Evolutionary conservation across 1,140 invertebrate species (phyloP).

Genomic region (Glossosoma conforme): DNA sequence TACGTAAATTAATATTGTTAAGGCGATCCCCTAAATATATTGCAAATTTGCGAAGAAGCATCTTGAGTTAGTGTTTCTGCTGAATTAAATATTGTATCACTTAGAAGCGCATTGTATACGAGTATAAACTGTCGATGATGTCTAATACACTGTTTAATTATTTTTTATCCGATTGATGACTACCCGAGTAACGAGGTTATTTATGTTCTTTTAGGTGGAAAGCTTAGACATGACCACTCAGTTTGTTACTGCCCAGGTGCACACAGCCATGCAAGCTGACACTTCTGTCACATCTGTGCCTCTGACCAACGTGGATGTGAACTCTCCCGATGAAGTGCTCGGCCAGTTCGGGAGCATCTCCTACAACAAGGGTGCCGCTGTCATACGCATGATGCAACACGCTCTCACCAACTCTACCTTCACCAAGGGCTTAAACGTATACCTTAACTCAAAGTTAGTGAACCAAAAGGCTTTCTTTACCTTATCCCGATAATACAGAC

Average conservation of each 20-base stretch:
- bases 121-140: no score
- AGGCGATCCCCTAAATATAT: no score
- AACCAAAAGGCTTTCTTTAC: background rate
- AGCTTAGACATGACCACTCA: constrained; percentile 50
- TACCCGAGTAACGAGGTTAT: no score
- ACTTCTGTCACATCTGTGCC: constrained; percentile 58
- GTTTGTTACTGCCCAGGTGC: constrained; percentile 61
- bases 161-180: no score
- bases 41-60: no score
- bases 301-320: constrained; percentile 47
- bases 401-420: constrained; percentile 62
- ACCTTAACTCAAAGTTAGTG: constrained; percentile 33
- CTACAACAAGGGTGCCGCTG: constrained; percentile 60
- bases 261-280: constrained; percentile 61
- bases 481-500: no score
- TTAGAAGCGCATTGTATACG: no score
- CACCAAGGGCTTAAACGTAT: constrained; percentile 52
- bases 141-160: no score
- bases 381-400: constrained; percentile 74
- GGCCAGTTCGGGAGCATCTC: constrained; percentile 56
- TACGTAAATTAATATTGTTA: no score
- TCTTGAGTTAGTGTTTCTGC: no score
- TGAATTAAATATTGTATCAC: no score
- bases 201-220: constrained; percentile 42
- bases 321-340: constrained; percentile 46